Conservation (phyloP, 2,888 invertebrate species). For the Patella depressa region DNA sequence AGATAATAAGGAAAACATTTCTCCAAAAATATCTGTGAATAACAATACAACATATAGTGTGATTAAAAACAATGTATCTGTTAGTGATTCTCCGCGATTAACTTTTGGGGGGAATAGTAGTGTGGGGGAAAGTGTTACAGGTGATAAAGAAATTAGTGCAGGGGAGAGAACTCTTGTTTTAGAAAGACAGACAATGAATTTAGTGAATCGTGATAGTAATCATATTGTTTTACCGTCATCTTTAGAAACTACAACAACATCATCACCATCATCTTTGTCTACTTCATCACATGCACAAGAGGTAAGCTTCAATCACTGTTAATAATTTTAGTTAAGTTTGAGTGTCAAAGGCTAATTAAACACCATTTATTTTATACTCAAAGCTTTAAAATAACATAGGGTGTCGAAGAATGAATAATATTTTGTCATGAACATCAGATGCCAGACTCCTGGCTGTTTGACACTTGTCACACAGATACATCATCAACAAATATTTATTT, state of each 20-base stretch:
- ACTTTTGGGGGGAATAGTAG: no score
- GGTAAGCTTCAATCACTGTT: background rate
- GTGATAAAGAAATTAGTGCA: constrained; percentile 23
- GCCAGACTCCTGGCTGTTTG: no score
- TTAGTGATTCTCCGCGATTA: no score
- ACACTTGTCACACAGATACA: no score
- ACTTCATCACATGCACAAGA: constrained; percentile 12
- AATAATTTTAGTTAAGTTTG: background rate
- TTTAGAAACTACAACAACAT: constrained; percentile 12
- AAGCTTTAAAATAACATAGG: no score
- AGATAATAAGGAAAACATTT: constrained; percentile 27
- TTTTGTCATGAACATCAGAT: no score
- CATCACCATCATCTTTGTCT: constrained; percentile 12
- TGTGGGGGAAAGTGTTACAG: background rate
- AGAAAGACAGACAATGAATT: constrained; percentile 40
- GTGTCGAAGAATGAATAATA: no score
- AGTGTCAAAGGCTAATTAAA: no score
- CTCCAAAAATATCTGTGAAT: constrained; percentile 8
- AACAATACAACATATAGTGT: constrained; percentile 9
- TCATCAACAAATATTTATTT: no score
- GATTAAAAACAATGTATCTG: constrained; percentile 10
- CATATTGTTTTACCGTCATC: constrained; percentile 16
- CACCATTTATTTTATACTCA: no score
- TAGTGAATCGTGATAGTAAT: constrained; percentile 19
- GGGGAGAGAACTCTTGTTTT: constrained; percentile 38